Evolutionary conservation across 2,888 invertebrate species (phyloP), one percentile per base, ranked within the genome.

Genomic region (Macrosoma leucophasiata): DNA sequence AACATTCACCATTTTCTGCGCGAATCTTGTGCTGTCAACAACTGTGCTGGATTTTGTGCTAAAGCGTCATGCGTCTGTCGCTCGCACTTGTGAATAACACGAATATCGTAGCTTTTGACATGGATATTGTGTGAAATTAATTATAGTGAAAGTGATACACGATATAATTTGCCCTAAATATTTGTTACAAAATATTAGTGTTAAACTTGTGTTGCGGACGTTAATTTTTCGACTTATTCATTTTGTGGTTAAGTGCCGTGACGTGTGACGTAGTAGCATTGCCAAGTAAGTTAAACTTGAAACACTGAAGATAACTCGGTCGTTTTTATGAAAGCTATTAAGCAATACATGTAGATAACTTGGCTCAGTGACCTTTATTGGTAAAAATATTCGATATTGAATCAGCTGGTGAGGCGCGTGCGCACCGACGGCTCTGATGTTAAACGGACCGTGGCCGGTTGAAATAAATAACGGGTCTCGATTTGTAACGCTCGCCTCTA

Each of bases 1-100:
- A 73, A 76, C 79, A 75, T 77, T 81, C 77, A 78, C 79, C 77
- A 79, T 79, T 78, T 76, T 78, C 68, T 69, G 55, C 54, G 62
- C 67, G 72, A 52, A 58, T 56, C 59, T 71, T 61, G 71, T 50
- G 56, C 59, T 52, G 59, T 35, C 32, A 24, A 20, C 23, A 30
- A 24, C 41, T 55, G 60, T 34, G 29, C 18, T 30, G 22, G 23
- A 36, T 32, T 38, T 31, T 57, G 58, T 51, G 48, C 41, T 42
- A 41, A 42, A 35, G 46, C 53, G 60, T 52, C 57, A 71, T 73
- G 70, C 62, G 43, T 50, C 48, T 42, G 37, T 44, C 44, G 36
- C 40, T 53, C 50, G 47, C 41, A 39, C 48, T 54, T 53, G 54
- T 58, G 59, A 50, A 42, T 46, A 39, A 46, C 42, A 39, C 41